Percentiles rank a stretch among this genome's conserved stretches.
Evolutionary conservation across 2,113 vertebrate genomes (phyloP).

Genomic region (Thamnaconus septentrionalis): DNA sequence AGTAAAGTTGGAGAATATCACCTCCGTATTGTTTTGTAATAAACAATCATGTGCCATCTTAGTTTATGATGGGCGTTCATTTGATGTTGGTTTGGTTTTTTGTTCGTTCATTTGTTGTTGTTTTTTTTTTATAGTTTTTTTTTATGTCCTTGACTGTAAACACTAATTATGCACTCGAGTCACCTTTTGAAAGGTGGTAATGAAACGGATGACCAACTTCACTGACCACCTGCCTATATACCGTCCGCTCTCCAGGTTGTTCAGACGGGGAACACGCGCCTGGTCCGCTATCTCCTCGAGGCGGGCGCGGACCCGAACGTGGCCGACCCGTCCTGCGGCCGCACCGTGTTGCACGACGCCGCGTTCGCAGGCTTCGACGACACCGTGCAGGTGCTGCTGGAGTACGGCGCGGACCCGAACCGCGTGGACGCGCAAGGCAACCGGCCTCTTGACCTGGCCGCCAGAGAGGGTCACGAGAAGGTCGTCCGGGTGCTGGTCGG

Average conservation of each 20-base stretch:
- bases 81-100: too few species aligned
- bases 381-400: conserved; percentile 78
- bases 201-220: too few species aligned
- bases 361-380: conserved; percentile 88
- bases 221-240: too few species aligned
- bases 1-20: too few species aligned
- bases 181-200: too few species aligned
- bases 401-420: conserved; percentile 83
- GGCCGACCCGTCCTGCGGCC: conserved; percentile 77
- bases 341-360: conserved; percentile 88
- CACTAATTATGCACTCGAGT: too few species aligned
- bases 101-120: too few species aligned
- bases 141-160: too few species aligned
- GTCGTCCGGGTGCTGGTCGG: conserved; percentile 79
- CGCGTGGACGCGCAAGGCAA: conserved; percentile 81
- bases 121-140: too few species aligned
- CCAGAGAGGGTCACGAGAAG: conserved; percentile 80
- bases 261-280: conserved; percentile 79
- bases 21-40: too few species aligned
- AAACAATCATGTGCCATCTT: too few species aligned
- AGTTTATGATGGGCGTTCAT: too few species aligned
- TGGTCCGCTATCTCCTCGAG: conserved; percentile 77
- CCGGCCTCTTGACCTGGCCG: conserved; percentile 88
- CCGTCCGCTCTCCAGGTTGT: conserved; percentile 78
- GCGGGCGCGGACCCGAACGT: conserved; percentile 82